Percentiles rank a stretch among this genome's conserved stretches.
phyloP scores from a whole-genome alignment of 2,113 vertebrate genomes.

The Polyodon spathula region DNA sequence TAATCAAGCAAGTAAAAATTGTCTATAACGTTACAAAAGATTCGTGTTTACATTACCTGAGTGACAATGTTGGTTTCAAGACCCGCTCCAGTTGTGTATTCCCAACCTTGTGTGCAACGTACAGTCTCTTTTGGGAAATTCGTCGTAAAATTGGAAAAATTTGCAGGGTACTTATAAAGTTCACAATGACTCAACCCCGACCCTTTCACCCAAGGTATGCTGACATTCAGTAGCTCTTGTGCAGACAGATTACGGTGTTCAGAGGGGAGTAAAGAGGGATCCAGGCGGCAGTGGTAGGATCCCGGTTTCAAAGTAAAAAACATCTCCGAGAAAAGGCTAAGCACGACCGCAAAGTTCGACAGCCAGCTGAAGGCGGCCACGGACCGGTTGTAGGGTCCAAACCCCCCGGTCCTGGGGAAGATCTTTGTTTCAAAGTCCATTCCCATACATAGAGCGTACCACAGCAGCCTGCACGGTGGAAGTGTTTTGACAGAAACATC shows the following conservation, averaged over 20 bases:
- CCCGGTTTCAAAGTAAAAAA: constrained; percentile 53
- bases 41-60: constrained; percentile 49
- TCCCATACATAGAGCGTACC: not conserved
- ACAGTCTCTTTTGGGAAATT: constrained; percentile 33
- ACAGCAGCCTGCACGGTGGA: no score
- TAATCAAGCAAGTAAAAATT: no score
- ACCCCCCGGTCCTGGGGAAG: constrained; percentile 50
- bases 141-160: constrained; percentile 30
- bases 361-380: constrained; percentile 58
- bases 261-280: constrained; percentile 53
- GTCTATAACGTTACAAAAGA: not conserved
- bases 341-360: constrained; percentile 56
- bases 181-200: constrained; percentile 49
- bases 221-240: constrained; percentile 46
- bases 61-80: constrained; percentile 65
- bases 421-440: constrained; percentile 54
- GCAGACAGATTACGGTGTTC: constrained; percentile 43
- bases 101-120: constrained; percentile 63
- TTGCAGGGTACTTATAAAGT: constrained; percentile 47
- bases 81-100: constrained; percentile 47
- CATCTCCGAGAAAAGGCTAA: constrained; percentile 54
- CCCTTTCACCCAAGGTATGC: constrained; percentile 51
- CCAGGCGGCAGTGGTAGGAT: constrained; percentile 56
- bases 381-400: constrained; percentile 51
- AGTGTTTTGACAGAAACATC: no score